Percentiles rank a stretch among this genome's conserved stretches.
phyloP scores from a whole-genome alignment of 2,888 invertebrate genomes.

The Diadegma fenestrale region DNA sequence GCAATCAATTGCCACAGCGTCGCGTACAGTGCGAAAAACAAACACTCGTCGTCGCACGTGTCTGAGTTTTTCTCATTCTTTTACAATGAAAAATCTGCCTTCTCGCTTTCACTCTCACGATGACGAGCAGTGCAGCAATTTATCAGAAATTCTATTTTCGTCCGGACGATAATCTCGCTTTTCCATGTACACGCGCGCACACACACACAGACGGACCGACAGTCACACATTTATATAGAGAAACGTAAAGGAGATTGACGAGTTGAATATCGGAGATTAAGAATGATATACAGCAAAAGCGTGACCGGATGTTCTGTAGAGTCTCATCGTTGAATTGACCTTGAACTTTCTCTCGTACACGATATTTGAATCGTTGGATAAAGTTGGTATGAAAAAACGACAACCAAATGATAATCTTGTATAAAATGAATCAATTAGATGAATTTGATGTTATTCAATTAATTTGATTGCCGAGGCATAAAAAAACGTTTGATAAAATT shows the following conservation, averaged over 20 bases:
- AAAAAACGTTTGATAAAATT: background rate
- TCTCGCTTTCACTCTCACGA: background rate
- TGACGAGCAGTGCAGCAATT: background rate
- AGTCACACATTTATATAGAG: background rate
- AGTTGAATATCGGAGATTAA: slow-evolving; percentile 19
- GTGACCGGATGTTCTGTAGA: slow-evolving; percentile 65
- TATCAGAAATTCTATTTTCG: slow-evolving; percentile 25
- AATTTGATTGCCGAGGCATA: background rate
- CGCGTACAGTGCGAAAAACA: background rate
- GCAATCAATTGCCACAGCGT: background rate
- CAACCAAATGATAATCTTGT: background rate
- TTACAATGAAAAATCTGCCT: background rate
- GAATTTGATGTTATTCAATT: background rate
- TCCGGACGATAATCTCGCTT: slow-evolving; percentile 14
- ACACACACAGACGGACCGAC: background rate
- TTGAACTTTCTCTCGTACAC: slow-evolving; percentile 66
- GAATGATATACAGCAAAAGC: slow-evolving; percentile 49
- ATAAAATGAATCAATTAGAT: background rate
- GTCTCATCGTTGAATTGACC: slow-evolving; percentile 72
- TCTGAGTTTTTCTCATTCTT: background rate
- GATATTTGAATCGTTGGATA: slow-evolving; percentile 16
- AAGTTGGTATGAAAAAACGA: slow-evolving; percentile 17
- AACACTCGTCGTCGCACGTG: background rate
- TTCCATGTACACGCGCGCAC: background rate
- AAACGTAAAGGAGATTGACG: slow-evolving; percentile 9